Percentiles rank a stretch among this genome's conserved stretches.
These are phyloP conservation scores for Larimichthys crocea DNA, from an alignment of 2,113 vertebrate genomes.

Conservation along the genomic window DNA sequence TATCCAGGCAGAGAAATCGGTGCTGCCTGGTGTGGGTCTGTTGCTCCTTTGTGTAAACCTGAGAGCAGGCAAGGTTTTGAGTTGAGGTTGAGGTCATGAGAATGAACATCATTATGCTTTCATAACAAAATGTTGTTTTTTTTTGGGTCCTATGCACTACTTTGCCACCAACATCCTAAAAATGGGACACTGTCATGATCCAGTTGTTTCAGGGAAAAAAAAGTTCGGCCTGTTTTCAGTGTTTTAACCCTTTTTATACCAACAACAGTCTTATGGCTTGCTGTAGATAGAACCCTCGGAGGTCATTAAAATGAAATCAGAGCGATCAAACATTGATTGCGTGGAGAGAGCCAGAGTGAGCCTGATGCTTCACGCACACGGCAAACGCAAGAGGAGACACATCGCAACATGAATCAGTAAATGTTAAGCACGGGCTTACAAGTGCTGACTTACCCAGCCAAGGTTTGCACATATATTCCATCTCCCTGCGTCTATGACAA, in stretches of 20 bases:
- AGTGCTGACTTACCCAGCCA: not conserved
- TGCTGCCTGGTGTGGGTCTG: not conserved
- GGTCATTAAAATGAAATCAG: slow-evolving; percentile 27
- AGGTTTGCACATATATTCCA: not conserved
- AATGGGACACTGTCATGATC: not conserved
- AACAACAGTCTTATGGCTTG: not conserved
- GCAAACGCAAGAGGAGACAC: not conserved
- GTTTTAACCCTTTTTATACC: not conserved
- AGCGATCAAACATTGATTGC: slow-evolving; percentile 31
- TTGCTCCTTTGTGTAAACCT: not conserved
- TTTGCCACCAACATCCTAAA: not conserved
- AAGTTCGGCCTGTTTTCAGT: not conserved
- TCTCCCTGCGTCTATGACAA: slow-evolving; percentile 13
- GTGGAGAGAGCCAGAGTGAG: not conserved
- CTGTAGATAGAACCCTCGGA: slow-evolving; percentile 12
- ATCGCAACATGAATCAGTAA: not conserved
- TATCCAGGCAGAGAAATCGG: not conserved
- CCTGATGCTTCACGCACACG: not conserved
- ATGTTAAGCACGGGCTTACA: not conserved
- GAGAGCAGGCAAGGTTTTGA: not conserved
- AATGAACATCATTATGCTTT: not conserved
- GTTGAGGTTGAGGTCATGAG: not conserved
- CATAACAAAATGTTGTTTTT: too few species aligned
- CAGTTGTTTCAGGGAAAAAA: not conserved
- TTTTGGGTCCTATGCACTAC: not conserved